Percentiles rank a stretch among this genome's conserved stretches.
Evolutionary conservation across 2,888 invertebrate genomes (phyloP).

Genomic region (Synergus umbraculus): DNA sequence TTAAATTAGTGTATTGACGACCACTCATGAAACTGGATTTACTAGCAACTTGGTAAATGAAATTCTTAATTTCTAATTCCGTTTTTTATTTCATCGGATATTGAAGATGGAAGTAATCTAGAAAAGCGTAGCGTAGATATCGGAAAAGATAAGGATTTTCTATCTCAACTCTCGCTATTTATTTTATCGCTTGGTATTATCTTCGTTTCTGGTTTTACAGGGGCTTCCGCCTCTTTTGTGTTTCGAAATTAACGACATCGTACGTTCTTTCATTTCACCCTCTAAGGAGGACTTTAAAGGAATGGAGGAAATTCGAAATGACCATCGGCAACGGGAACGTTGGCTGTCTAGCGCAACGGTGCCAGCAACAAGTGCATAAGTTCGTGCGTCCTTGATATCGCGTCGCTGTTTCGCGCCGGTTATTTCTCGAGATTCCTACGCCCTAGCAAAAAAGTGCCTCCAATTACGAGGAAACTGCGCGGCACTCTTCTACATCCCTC

Average conservation of each 20-base stretch:
- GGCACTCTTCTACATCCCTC: conserved; percentile 29
- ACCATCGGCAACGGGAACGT: conserved; percentile 18
- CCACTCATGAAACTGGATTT: background rate
- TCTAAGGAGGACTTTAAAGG: conserved; percentile 13
- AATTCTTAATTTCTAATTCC: background rate
- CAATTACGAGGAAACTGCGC: conserved; percentile 53
- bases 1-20: background rate
- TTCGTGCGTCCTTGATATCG: conserved; percentile 46
- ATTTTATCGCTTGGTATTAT: conserved; percentile 19
- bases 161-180: conserved; percentile 4
- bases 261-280: conserved; percentile 36
- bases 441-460: conserved; percentile 43
- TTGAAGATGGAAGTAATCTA: background rate
- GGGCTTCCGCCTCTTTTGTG: conserved; percentile 31
- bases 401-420: conserved; percentile 34
- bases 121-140: conserved; percentile 21
- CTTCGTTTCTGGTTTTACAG: conserved; percentile 27
- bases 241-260: conserved; percentile 32
- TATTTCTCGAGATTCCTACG: conserved; percentile 38
- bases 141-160: conserved; percentile 14
- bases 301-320: conserved; percentile 22
- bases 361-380: conserved; percentile 61
- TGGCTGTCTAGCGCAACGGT: conserved; percentile 11
- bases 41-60: background rate
- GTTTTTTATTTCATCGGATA: background rate